These are phyloP conservation scores for Callionymus lyra DNA, from an alignment of 2,113 vertebrate species.

Conservation along the genomic window DNA sequence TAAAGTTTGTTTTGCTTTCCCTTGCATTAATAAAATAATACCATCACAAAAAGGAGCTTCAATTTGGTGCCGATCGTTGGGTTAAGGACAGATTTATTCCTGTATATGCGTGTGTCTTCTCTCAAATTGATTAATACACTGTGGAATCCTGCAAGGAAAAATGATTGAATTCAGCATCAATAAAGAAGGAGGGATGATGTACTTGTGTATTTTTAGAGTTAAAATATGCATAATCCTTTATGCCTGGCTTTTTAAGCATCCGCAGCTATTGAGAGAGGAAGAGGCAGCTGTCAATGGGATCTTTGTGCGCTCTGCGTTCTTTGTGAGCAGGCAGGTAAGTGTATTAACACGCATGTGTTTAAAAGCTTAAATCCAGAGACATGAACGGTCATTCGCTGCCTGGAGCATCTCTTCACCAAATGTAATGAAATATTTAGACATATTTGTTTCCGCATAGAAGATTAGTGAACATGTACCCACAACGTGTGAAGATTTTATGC, in stretches of 20 bases:
- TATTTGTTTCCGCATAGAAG: not conserved
- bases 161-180: too few relatives aligned
- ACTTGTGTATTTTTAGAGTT: not conserved
- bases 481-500: too few relatives aligned
- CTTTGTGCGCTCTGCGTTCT: too few relatives aligned
- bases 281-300: not conserved
- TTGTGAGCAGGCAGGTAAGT: not conserved
- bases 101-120: too few relatives aligned
- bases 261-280: not conserved
- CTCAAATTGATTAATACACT: not conserved
- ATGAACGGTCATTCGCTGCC: constrained; percentile 9
- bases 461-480: constrained; percentile 15
- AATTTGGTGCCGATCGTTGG: too few relatives aligned
- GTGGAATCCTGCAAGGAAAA: not conserved
- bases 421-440: constrained; percentile 2
- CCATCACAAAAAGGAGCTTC: too few relatives aligned
- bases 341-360: not conserved
- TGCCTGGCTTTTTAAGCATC: too few relatives aligned
- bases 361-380: not conserved
- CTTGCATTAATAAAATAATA: too few relatives aligned
- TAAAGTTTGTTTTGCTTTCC: too few relatives aligned
- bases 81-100: too few relatives aligned
- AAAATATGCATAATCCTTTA: not conserved
- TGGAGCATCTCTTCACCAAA: not conserved
- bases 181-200: too few relatives aligned